Percentiles rank a stretch among this genome's conserved stretches.
These are phyloP conservation scores for Porites cylindrica DNA, from an alignment of 92 coral and sea anemone species.

Conservation along the genomic window DNA sequence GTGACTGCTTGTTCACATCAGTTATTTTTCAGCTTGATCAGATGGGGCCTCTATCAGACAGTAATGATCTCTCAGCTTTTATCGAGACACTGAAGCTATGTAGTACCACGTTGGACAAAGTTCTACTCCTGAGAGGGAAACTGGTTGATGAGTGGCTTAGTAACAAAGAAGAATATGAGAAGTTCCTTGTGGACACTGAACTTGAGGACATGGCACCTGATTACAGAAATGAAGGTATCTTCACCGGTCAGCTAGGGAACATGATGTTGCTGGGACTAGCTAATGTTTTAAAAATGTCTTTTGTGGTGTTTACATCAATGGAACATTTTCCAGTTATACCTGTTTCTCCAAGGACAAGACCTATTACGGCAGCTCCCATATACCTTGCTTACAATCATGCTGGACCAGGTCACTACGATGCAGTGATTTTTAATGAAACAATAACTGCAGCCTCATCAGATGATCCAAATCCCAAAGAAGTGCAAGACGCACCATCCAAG, in stretches of 20 bases:
- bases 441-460: neutral
- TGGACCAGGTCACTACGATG: slow-evolving; percentile 62
- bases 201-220: slow-evolving; percentile 37
- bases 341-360: slow-evolving; percentile 45
- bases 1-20: slow-evolving; percentile 61
- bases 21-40: slow-evolving; percentile 44
- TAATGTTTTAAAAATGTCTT: slow-evolving; percentile 40
- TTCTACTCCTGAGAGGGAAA: neutral
- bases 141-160: slow-evolving; percentile 41
- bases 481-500: neutral
- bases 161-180: slow-evolving; percentile 34
- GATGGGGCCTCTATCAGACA: neutral
- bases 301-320: slow-evolving; percentile 42
- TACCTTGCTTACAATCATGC: slow-evolving; percentile 54
- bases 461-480: neutral
- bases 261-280: slow-evolving; percentile 45
- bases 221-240: slow-evolving; percentile 29
- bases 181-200: slow-evolving; percentile 46
- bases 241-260: slow-evolving; percentile 54
- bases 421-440: slow-evolving; percentile 23
- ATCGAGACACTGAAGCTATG: neutral
- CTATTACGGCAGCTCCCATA: slow-evolving; percentile 11
- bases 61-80: neutral
- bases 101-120: neutral
- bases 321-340: slow-evolving; percentile 49